These are phyloP conservation scores for Callyntrura guangdongensis DNA, from an alignment of 2,888 invertebrate species.

Conservation along the genomic window DNA sequence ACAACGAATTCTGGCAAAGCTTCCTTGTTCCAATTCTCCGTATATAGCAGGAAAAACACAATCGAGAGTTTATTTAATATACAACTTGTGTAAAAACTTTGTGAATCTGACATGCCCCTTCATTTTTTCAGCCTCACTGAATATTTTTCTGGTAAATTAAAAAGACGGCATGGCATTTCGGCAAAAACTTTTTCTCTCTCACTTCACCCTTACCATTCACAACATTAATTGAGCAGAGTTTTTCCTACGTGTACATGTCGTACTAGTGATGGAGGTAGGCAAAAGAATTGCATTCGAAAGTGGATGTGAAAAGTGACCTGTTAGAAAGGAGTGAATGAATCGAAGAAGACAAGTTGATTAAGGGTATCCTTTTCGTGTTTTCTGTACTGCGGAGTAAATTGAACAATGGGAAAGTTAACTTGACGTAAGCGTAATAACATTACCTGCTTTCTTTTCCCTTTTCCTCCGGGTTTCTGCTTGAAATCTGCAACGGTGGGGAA, in stretches of 20 bases:
- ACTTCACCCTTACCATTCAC: not conserved
- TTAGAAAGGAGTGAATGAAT: constrained; percentile 59
- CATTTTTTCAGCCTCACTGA: no score
- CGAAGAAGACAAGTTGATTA: constrained; percentile 75
- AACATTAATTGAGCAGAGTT: not conserved
- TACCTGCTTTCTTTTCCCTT: constrained; percentile 33
- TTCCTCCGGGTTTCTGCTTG: not conserved
- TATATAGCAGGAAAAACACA: not conserved
- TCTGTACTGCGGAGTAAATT: not conserved
- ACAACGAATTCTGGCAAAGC: not conserved
- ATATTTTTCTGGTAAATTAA: no score
- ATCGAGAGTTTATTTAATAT: not conserved
- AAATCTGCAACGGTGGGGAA: constrained; percentile 1
- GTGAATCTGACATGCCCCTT: not conserved
- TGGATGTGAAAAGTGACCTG: constrained; percentile 74
- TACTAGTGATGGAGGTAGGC: constrained; percentile 58
- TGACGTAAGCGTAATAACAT: constrained; percentile 62
- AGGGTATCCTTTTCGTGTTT: constrained; percentile 59
- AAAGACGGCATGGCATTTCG: no score
- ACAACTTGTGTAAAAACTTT: not conserved
- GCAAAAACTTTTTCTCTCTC: no score
- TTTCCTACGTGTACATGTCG: constrained; percentile 1
- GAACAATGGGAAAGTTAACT: constrained; percentile 31
- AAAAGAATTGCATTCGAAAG: constrained; percentile 61
- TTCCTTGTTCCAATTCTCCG: not conserved